A percentile compares a stretch with the other conserved stretches of the same genome.
Conservation (phyloP, 2,888 invertebrate species). For the Andrena chrysosceles region DNA sequence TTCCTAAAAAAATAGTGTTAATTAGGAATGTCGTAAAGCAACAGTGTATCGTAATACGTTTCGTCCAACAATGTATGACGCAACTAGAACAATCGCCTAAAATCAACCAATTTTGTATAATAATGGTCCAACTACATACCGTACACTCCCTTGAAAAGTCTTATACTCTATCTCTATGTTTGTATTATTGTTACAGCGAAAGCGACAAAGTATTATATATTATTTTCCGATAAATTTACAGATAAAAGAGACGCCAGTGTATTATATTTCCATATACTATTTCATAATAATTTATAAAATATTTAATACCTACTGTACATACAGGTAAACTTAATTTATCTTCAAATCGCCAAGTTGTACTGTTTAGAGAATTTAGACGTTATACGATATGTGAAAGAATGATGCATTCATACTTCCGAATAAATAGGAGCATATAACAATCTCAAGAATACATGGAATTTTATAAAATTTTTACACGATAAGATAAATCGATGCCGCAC, state of each 20-base stretch:
- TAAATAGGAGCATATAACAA: conserved; percentile 17
- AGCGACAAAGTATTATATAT: conserved; percentile 26
- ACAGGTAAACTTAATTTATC: conserved; percentile 30
- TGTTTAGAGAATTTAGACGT: conserved; percentile 22
- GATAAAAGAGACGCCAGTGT: conserved; percentile 34
- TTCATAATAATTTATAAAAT: conserved; percentile 38
- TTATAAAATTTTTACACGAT: conserved; percentile 2
- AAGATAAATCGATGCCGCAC: neutral
- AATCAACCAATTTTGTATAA: conserved; percentile 32
- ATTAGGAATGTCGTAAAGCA: neutral
- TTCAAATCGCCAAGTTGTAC: conserved; percentile 21
- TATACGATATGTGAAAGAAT: neutral
- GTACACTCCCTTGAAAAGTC: conserved; percentile 21
- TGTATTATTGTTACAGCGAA: conserved; percentile 35
- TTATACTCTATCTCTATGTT: conserved; percentile 39
- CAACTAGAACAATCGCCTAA: conserved; percentile 21
- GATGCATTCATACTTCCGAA: conserved; percentile 2
- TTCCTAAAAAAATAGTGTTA: neutral
- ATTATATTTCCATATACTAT: conserved; percentile 37
- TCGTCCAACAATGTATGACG: neutral
- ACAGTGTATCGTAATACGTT: neutral
- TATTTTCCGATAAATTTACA: conserved; percentile 57
- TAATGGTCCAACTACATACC: neutral
- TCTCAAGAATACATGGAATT: neutral
- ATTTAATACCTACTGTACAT: conserved; percentile 33